phyloP scores from a whole-genome alignment of 2,888 invertebrate genomes.

The Scotopteryx bipunctaria region DNA sequence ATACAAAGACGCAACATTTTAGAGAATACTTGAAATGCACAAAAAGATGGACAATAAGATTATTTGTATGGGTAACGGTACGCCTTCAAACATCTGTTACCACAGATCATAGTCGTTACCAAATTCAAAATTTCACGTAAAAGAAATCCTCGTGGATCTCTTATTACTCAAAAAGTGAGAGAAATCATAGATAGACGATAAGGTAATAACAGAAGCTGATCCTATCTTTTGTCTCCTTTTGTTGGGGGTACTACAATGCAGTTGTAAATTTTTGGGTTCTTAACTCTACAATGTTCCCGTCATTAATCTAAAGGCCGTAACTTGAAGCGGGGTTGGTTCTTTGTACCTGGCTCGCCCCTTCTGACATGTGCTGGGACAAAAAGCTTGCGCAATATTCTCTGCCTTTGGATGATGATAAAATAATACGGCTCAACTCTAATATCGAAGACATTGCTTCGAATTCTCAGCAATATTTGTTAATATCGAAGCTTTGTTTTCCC shows the following conservation, averaged over 20 bases:
- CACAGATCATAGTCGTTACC: slow-evolving; percentile 29
- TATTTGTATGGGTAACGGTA: slow-evolving; percentile 72
- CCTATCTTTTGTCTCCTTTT: slow-evolving; percentile 76
- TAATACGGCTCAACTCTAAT: slow-evolving; percentile 50
- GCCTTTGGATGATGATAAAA: slow-evolving; percentile 70
- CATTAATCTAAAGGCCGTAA: slow-evolving; percentile 81
- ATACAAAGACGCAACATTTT: slow-evolving; percentile 37
- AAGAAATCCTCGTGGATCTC: slow-evolving; percentile 62
- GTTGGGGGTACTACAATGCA: slow-evolving; percentile 72
- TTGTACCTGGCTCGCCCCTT: slow-evolving; percentile 77
- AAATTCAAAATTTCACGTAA: slow-evolving; percentile 48
- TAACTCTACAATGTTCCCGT: slow-evolving; percentile 80
- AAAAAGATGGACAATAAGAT: slow-evolving; percentile 38
- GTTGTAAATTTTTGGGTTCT: slow-evolving; percentile 83
- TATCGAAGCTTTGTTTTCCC: no score
- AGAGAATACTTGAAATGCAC: slow-evolving; percentile 41
- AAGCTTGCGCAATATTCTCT: slow-evolving; percentile 79
- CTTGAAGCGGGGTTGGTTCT: slow-evolving; percentile 73
- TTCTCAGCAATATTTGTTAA: not conserved
- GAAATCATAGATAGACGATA: slow-evolving; percentile 78
- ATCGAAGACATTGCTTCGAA: slow-evolving; percentile 3
- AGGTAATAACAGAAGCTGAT: slow-evolving; percentile 81
- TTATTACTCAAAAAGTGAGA: slow-evolving; percentile 77
- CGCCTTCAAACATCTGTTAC: slow-evolving; percentile 75
- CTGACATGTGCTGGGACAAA: slow-evolving; percentile 79